phyloP scores from a whole-genome alignment of 2,888 invertebrate species.

The Drosophila leonis region DNA sequence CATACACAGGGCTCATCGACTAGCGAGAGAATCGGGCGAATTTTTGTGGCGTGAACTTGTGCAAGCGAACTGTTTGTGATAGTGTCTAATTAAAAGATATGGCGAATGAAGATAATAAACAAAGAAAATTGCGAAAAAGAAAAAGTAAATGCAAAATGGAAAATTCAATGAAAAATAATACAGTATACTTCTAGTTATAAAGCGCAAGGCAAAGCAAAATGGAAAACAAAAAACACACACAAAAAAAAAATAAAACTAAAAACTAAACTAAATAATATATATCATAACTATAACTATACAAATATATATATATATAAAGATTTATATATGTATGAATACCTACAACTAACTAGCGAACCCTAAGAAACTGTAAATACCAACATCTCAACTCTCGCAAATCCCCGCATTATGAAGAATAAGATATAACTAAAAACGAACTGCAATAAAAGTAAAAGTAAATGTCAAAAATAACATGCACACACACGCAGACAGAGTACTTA shows the following conservation, averaged over 20 bases:
- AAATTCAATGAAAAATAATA: slow-evolving; percentile 43
- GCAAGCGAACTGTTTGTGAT: slow-evolving; percentile 83
- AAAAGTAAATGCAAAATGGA: slow-evolving; percentile 10
- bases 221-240: background rate
- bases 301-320: slow-evolving; percentile 1
- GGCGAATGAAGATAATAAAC: slow-evolving; percentile 82
- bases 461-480: background rate
- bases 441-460: slow-evolving; percentile 11
- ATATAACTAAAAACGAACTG: slow-evolving; percentile 23
- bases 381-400: slow-evolving; percentile 66
- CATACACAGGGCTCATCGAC: slow-evolving; percentile 40
- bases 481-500: slow-evolving; percentile 15
- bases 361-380: slow-evolving; percentile 57
- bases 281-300: slow-evolving; percentile 4
- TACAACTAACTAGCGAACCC: slow-evolving; percentile 58
- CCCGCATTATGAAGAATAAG: slow-evolving; percentile 58
- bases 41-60: slow-evolving; percentile 53
- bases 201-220: slow-evolving; percentile 10
- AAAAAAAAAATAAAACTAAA: background rate
- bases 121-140: slow-evolving; percentile 28
- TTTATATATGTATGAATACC: slow-evolving; percentile 32
- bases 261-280: slow-evolving; percentile 14
- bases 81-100: slow-evolving; percentile 82
- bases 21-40: slow-evolving; percentile 37
- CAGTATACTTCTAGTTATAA: slow-evolving; percentile 76